Percentiles rank a stretch among this genome's conserved stretches.
phyloP scores from a whole-genome alignment of 1,140 invertebrate genomes.

The Procambarus clarkii region DNA sequence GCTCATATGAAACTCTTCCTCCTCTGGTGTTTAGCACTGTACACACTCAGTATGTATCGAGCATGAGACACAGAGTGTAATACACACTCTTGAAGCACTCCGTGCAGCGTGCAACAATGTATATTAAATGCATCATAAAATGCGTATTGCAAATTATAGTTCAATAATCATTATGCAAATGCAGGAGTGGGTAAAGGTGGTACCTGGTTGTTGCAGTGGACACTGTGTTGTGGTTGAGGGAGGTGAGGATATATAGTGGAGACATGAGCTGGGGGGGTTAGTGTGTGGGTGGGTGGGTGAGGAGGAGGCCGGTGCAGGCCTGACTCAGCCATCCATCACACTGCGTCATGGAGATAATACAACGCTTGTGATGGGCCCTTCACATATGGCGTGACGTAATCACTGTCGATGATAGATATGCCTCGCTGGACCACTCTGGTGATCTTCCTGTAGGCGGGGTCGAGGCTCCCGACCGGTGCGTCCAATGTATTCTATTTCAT shows the following conservation, averaged over 20 bases:
- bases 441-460: too few relatives aligned
- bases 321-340: too few relatives aligned
- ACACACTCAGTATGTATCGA: background rate
- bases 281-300: background rate
- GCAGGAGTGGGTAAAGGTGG: background rate
- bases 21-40: background rate
- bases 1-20: background rate
- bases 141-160: background rate
- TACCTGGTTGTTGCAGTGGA: background rate
- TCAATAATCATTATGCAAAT: constrained; percentile 1
- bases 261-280: background rate
- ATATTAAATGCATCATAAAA: background rate
- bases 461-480: too few relatives aligned
- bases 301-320: too few relatives aligned
- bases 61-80: background rate
- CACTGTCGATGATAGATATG: too few relatives aligned
- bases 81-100: background rate
- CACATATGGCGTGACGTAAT: too few relatives aligned
- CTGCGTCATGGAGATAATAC: too few relatives aligned
- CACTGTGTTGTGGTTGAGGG: background rate
- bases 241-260: background rate
- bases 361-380: too few relatives aligned
- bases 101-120: background rate
- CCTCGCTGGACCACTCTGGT: too few relatives aligned
- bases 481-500: too few relatives aligned